Conservation (phyloP, 2,888 invertebrate species). For the Phaonia tiefii region DNA sequence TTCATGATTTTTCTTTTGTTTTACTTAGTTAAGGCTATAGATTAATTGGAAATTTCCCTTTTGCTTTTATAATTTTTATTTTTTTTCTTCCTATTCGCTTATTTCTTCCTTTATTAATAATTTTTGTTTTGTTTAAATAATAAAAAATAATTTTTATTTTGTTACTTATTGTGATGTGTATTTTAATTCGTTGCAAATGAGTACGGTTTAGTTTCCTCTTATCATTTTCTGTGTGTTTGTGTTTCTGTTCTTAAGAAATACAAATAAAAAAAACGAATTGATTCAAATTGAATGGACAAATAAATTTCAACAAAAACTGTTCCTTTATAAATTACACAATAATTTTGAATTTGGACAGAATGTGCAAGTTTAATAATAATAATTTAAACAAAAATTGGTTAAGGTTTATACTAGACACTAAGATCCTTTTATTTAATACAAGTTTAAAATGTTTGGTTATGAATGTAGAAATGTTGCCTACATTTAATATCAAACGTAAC, state of each 20-base stretch:
- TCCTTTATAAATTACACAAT: too few species aligned
- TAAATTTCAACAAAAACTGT: constrained; percentile 72
- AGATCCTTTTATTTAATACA: too few species aligned
- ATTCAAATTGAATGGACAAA: constrained; percentile 20
- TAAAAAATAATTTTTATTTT: constrained; percentile 44
- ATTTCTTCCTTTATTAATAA: constrained; percentile 47
- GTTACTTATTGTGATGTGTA: constrained; percentile 66
- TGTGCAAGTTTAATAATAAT: too few species aligned
- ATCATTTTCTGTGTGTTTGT: constrained; percentile 34
- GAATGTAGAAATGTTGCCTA: too few species aligned
- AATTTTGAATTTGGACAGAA: too few species aligned
- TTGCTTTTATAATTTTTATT: constrained; percentile 23
- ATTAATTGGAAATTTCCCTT: constrained; percentile 63
- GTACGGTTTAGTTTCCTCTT: constrained; percentile 61
- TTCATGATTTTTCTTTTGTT: too few species aligned
- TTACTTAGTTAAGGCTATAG: constrained; percentile 71
- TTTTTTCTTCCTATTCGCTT: constrained; percentile 53
- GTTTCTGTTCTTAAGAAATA: constrained; percentile 2
- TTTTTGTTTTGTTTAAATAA: constrained; percentile 22
- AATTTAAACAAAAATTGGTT: too few species aligned
- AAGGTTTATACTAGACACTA: too few species aligned
- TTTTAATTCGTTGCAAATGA: constrained; percentile 67
- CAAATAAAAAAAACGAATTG: not conserved
- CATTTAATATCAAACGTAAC: too few species aligned
- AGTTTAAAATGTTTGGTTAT: too few species aligned